Conservation (phyloP, 2,797 vertebrate species). For the Gymnoscopelus braueri region DNA sequence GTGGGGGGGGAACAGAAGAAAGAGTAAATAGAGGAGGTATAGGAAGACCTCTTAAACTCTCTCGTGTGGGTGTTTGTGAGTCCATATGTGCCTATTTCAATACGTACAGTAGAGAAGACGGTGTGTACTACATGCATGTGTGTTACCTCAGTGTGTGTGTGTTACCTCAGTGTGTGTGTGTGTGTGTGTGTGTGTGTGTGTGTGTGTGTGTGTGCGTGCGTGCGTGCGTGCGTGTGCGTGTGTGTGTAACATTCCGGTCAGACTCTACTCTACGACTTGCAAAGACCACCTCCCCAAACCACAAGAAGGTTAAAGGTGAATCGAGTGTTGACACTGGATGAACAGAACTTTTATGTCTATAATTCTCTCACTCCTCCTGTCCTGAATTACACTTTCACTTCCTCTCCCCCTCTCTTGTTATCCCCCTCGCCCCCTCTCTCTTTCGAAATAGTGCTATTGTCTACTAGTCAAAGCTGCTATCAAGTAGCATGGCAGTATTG, state of each 20-base stretch:
- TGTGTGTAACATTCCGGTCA: constrained; percentile 62
- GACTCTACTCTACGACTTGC: constrained; percentile 43
- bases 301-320: constrained; percentile 61
- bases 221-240: constrained; percentile 14
- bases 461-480: constrained; percentile 28
- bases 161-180: constrained; percentile 13
- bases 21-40: constrained; percentile 21
- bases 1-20: too few species aligned
- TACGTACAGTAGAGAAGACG: too few species aligned
- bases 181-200: too few species aligned
- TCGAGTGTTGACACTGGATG: constrained; percentile 51
- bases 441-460: constrained; percentile 14
- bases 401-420: constrained; percentile 25
- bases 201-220: constrained; percentile 26
- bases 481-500: constrained; percentile 47
- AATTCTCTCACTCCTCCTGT: not conserved
- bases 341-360: constrained; percentile 24
- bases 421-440: not conserved
- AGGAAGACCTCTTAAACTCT: constrained; percentile 32
- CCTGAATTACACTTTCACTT: constrained; percentile 31
- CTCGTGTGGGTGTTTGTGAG: constrained; percentile 6
- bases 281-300: constrained; percentile 42
- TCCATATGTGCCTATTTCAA: not conserved
- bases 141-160: constrained; percentile 8
- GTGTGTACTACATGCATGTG: too few species aligned